A percentile compares a stretch with the other conserved stretches of the same genome.
Evolutionary conservation across 2,113 vertebrate genomes (phyloP).

Genomic region (Tenrec ecaudatus): DNA sequence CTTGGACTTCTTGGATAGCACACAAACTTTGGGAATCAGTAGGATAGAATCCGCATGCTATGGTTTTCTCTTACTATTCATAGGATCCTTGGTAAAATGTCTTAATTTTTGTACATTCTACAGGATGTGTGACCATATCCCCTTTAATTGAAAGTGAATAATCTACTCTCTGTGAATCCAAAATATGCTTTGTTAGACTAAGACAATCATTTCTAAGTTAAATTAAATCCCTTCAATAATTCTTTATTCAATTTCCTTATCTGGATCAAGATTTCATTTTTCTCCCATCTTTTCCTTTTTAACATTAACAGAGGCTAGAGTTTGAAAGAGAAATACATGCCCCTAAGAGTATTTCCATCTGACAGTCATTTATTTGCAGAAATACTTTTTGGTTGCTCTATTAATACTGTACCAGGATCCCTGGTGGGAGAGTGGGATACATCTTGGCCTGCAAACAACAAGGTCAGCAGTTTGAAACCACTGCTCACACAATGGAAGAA

Average conservation of each 20-base stretch:
- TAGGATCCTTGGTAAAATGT: neutral
- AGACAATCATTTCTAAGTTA: slow-evolving; percentile 71
- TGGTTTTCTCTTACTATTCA: neutral
- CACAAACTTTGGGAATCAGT: neutral
- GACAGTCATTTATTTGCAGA: slow-evolving; percentile 27
- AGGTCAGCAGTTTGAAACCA: neutral
- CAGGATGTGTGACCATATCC: neutral
- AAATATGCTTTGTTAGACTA: slow-evolving; percentile 54
- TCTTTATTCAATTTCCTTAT: slow-evolving; percentile 77
- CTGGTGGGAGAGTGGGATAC: neutral
- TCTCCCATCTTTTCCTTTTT: neutral
- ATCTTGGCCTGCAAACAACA: neutral
- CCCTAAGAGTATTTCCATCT: slow-evolving; percentile 37
- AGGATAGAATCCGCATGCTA: neutral
- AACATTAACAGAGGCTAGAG: slow-evolving; percentile 60
- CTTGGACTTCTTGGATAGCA: neutral
- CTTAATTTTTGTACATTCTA: slow-evolving; percentile 16
- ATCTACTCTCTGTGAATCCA: slow-evolving; percentile 25
- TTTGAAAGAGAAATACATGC: slow-evolving; percentile 42
- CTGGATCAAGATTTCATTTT: slow-evolving; percentile 71
- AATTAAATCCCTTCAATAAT: slow-evolving; percentile 73
- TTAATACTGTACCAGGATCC: slow-evolving; percentile 38
- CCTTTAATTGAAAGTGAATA: slow-evolving; percentile 28
- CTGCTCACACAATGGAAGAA: neutral
- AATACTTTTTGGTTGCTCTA: slow-evolving; percentile 60